Base-by-base conservation (phyloP, 2,113 vertebrate species). In the Galeopterus variegatus region DNA sequence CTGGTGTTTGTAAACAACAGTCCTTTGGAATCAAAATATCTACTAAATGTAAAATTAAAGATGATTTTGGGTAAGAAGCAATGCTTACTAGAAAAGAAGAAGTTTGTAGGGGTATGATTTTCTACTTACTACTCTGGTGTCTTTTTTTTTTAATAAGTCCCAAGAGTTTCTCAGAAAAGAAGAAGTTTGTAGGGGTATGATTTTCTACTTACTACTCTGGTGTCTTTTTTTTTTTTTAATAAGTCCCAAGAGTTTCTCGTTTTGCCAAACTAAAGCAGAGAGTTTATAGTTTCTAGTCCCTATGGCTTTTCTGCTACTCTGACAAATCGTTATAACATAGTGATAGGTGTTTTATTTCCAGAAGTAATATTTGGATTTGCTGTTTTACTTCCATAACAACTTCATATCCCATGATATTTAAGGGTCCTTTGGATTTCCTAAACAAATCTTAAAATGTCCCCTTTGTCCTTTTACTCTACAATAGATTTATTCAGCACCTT, bases 111-210 rank as follows among this genome's bases (percentile, higher is more conserved):
- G 0, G 18, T 26, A 76, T 88, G 19, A 82, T 79, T 95, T 45
- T 76, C 8, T 73, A 0, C 48, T 96, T 94, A 93, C 73, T 83
- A 72, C 8, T n/a, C 3, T 83, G 81, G 26, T 48, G 36, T 85
- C 73, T 62, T 64, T 13, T 86, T 79, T 58, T 45, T 88, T 50
- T 58, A n/a, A 81, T 95, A 9, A 76, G 52, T 50, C 10, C 56
- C 26, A 21, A 88, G 33, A 80, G 13, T 36, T 23, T 93, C 90
- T 96, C 81, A n/a, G n/a, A n/a, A n/a, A n/a, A n/a, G n/a, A n/a
- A n/a, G n/a, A n/a, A n/a, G n/a, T n/a, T n/a, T n/a, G n/a, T n/a
- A n/a, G n/a, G 33, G 0, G 18, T 24, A 76, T 88, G 19, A 82
- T 79, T 95, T 45, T 76, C 8, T 73, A 0, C 48, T 96, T 94